These are phyloP conservation scores for Poeciliopsis infans DNA, from an alignment of 2,797 vertebrate genomes.

Conservation along the genomic window DNA sequence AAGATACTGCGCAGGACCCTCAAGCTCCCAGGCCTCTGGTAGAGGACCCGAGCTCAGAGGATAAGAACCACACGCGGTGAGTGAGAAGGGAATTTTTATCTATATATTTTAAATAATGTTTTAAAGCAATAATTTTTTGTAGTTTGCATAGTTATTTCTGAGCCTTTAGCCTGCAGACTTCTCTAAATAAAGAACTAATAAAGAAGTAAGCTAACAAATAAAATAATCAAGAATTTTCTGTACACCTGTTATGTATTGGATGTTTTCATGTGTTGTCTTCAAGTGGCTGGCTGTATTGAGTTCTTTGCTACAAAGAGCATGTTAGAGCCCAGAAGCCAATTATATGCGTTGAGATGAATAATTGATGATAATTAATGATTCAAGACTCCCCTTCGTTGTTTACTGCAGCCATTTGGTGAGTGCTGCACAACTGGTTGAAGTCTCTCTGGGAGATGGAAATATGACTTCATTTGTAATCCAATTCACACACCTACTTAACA, in stretches of 20 bases:
- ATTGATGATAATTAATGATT: constrained; percentile 75
- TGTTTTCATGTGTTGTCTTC: background rate
- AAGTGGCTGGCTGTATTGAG: background rate
- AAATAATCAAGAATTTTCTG: background rate
- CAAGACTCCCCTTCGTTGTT: constrained; percentile 50
- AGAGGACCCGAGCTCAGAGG: no score
- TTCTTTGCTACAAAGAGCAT: constrained; percentile 8
- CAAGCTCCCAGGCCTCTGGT: no score
- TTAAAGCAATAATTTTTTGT: no score
- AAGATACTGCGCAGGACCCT: no score
- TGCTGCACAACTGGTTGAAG: constrained; percentile 45
- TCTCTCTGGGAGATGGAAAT: constrained; percentile 29
- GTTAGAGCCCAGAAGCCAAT: constrained; percentile 26
- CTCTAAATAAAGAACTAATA: background rate
- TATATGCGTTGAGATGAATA: constrained; percentile 58
- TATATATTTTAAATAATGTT: no score
- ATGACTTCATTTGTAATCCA: constrained; percentile 20
- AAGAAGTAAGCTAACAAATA: background rate
- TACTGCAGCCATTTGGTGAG: constrained; percentile 47
- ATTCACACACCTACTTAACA: constrained; percentile 34
- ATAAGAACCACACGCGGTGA: no score
- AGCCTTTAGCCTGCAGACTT: background rate
- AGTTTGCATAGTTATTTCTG: background rate
- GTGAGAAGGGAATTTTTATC: no score
- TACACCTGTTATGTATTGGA: background rate